Base-by-base conservation (phyloP, 2,113 vertebrate species). In the Sminthopsis crassicaudata region DNA sequence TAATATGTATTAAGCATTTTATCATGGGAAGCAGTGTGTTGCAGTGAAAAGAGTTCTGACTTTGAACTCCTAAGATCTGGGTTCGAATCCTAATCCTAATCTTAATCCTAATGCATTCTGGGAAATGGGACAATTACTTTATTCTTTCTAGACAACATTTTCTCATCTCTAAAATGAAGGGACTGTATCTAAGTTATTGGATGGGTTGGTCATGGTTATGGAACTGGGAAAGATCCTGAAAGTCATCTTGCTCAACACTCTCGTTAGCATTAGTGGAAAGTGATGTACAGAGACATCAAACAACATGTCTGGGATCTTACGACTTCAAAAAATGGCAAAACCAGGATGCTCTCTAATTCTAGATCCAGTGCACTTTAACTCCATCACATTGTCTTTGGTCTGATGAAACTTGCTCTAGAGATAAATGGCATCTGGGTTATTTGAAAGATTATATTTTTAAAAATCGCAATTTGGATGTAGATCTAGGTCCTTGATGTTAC, bases 401-500 rank as follows among this genome's bases (percentile, higher is more conserved):
- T 91, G 60, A 1, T n/a, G 52, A 94, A 52, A 52, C 92, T 60
- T 8, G 11, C 60, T 94, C 54, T 91, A 50, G 57, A 93, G 7
- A 92, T 1, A 95, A 93, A 95, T 90, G 92, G 26, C 46, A 95
- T 91, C 94, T 92, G 36, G 53, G 52, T 95, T 42, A 19, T 94
- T 46, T 36, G 2, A 90, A 93, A 53, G 23, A 55, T 27, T 42
- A 14, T 57, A 10, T 27, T 57, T 57, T 30, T 94, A 53, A 93
- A 96, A 96, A 57, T 53, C 93, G 6, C 26, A 96, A 97, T 93
- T 91, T 96, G 51, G 93, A 94, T 98, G 50, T 84, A 84, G 14
- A 7, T 42, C 36, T 84, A 42, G 7, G 22, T 84, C 36, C 7
- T 8, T 23, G 16, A 84, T 23, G n/a, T 23, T 76, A 19, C 7